These are phyloP conservation scores for Oceanodroma leucorhoa DNA, from an alignment of 2,797 vertebrate genomes.

Conservation along the genomic window DNA sequence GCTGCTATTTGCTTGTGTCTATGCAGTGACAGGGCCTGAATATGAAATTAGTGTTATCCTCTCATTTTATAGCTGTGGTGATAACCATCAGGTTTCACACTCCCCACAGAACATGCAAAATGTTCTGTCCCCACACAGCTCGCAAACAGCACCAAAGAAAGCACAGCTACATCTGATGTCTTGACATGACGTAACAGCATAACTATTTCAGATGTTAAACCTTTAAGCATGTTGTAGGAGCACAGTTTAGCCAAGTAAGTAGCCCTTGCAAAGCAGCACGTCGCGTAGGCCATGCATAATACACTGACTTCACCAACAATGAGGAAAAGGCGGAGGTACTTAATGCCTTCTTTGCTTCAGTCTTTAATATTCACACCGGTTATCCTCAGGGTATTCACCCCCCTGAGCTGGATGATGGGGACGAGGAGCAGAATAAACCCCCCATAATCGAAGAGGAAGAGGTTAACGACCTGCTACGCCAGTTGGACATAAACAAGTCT, in stretches of 20 bases:
- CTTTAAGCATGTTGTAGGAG: accelerated
- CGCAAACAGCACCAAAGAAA: not conserved
- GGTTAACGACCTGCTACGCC: no score
- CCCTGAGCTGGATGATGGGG: no score
- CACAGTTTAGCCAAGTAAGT: not conserved
- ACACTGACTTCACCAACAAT: no score
- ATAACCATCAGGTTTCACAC: not conserved
- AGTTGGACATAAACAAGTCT: no score
- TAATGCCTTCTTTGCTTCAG: no score
- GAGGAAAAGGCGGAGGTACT: no score
- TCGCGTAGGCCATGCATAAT: accelerated
- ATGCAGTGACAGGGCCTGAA: not conserved
- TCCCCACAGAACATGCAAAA: not conserved
- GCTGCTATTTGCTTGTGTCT: not conserved
- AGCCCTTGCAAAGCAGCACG: not conserved
- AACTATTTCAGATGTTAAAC: not conserved
- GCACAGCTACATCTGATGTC: not conserved
- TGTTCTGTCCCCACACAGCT: not conserved
- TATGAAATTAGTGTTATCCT: not conserved
- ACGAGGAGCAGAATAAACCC: no score
- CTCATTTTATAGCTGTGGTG: not conserved
- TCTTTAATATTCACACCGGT: no score
- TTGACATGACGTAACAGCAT: not conserved
- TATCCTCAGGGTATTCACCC: no score
- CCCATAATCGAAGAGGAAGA: no score